Base-by-base conservation (phyloP, 2,113 vertebrate genomes). In the Stigmatopora argus region DNA sequence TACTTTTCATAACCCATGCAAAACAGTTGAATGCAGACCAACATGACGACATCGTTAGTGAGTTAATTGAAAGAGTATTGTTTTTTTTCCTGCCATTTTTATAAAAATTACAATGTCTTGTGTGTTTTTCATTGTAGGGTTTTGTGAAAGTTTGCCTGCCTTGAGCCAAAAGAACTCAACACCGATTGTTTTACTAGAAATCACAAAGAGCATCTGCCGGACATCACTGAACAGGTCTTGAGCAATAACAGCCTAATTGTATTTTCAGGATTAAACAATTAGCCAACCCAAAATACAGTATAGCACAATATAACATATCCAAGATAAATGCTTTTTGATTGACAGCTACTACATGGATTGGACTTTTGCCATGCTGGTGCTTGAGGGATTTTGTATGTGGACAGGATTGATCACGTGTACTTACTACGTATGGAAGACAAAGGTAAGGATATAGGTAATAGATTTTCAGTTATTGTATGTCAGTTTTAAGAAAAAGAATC, bases 371-470 rank as follows among this genome's bases (percentile, higher is more conserved):
- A 85, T 92, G 82, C 65, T 92, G 65, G 80, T 70, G 10, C 63
- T 90, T 45, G 89, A 91, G 69, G 91, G 90, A 17, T 2, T 89
- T 9, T 92, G 90, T 67, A 91, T 91, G 89, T 92, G 91, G 91
- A 70, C 71, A 0, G 91, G 87, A 3, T 81, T 91, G 0, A 14
- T 92, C 56, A 26, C 89, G 0, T 83, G 86, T 66, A 91, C 90
- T 8, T 88, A 89, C 74, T 90, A 90, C 3, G 88, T 93, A 26
- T 93, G 90, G 90, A 90, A 76, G 69, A 88, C 81, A 47, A 86
- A 89, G 79, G 86, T 88, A 86, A 18, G 61, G 15, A 52, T 8
- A 57, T 15, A 26, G 6, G 26, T 55, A 41, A 41, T 41, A 41
- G 7, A 41, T 10, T 41, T 4, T 10, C 6, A 41, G 38, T 41